Conservation (phyloP, 2,888 invertebrate genomes). For the Dolomedes plantarius region DNA sequence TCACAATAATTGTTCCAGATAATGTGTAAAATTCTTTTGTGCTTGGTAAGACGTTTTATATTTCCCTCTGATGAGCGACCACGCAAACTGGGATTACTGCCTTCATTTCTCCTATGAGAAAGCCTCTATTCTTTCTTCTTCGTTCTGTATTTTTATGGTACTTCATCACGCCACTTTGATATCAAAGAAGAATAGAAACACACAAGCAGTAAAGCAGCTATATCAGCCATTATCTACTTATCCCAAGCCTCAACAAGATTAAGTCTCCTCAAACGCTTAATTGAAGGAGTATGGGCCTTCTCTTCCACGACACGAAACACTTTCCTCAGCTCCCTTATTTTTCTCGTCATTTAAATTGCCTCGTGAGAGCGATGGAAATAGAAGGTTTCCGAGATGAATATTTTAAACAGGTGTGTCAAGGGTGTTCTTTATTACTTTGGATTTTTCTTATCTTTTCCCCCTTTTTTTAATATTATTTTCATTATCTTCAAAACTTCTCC, state of each 20-base stretch:
- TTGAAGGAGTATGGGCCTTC: constrained; percentile 22
- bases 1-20: constrained; percentile 38
- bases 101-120: not conserved
- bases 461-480: too few species aligned
- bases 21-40: constrained; percentile 35
- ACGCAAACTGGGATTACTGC: constrained; percentile 33
- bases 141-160: constrained; percentile 37
- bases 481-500: too few species aligned
- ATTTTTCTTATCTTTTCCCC: too few species aligned
- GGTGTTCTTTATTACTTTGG: too few species aligned
- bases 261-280: constrained; percentile 38
- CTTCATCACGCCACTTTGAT: constrained; percentile 59
- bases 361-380: too few species aligned
- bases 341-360: not conserved
- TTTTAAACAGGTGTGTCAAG: not conserved
- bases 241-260: constrained; percentile 28
- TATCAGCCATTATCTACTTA: constrained; percentile 47
- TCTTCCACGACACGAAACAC: not conserved
- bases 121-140: not conserved
- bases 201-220: constrained; percentile 16
- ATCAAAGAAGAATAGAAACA: constrained; percentile 40
- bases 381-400: not conserved
- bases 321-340: not conserved
- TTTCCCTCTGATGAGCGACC: constrained; percentile 7
- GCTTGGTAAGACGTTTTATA: constrained; percentile 31